Percentiles rank a stretch among this genome's conserved stretches.
phyloP scores from a whole-genome alignment of 2,888 invertebrate species.

The Dynastes grantii region DNA sequence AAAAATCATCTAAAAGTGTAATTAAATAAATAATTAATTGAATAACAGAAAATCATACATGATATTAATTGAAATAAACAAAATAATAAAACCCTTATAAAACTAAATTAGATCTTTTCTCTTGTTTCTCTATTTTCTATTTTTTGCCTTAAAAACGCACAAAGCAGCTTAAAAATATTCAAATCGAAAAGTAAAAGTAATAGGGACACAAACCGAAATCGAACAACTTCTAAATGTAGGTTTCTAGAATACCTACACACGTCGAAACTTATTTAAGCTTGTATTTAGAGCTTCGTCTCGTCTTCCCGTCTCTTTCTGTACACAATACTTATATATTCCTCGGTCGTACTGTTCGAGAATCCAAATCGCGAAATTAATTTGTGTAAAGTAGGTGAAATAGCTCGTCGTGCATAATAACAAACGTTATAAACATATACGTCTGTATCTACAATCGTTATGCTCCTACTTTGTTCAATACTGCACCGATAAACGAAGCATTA shows the following conservation, averaged over 20 bases:
- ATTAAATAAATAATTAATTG: too few relatives aligned
- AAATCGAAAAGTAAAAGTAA: slow-evolving; percentile 20
- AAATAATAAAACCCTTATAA: too few relatives aligned
- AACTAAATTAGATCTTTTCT: too few relatives aligned
- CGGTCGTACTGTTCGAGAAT: slow-evolving; percentile 25
- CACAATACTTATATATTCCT: slow-evolving; percentile 8
- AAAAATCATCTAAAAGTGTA: too few relatives aligned
- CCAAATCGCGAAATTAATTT: slow-evolving; percentile 37
- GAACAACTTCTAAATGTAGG: slow-evolving; percentile 10
- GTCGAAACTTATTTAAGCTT: slow-evolving; percentile 31
- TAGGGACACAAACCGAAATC: slow-evolving; percentile 1
- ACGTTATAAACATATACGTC: slow-evolving; percentile 7
- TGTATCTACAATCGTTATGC: not conserved
- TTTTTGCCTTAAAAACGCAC: too few relatives aligned
- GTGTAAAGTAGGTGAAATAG: slow-evolving; percentile 32
- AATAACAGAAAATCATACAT: too few relatives aligned
- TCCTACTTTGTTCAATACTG: too few relatives aligned
- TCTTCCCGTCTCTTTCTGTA: not conserved
- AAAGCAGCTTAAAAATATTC: not conserved
- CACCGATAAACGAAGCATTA: too few relatives aligned
- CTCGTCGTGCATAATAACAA: slow-evolving; percentile 34
- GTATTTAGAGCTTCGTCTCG: slow-evolving; percentile 26
- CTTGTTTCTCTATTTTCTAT: too few relatives aligned
- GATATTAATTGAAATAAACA: too few relatives aligned
- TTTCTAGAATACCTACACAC: slow-evolving; percentile 14